A percentile compares a stretch with the other conserved stretches of the same genome.
These are phyloP conservation scores for Epicampocera succincta DNA, from an alignment of 2,888 invertebrate species.

Conservation along the genomic window DNA sequence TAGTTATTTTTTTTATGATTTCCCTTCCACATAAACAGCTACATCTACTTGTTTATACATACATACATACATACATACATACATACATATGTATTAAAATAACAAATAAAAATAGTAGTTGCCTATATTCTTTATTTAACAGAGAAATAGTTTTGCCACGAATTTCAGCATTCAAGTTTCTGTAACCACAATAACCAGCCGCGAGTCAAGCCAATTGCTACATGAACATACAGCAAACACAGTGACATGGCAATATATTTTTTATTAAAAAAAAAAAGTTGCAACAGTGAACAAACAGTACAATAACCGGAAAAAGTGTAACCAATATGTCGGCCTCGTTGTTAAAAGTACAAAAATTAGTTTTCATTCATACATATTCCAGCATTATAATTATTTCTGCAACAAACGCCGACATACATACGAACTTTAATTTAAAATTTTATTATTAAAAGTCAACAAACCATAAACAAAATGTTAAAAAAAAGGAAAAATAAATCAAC, in stretches of 20 bases:
- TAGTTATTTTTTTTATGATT: no score
- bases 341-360: slow-evolving; percentile 15
- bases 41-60: no score
- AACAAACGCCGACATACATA: no score
- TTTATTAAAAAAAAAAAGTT: slow-evolving; percentile 46
- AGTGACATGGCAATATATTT: slow-evolving; percentile 37
- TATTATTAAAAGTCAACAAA: slow-evolving; percentile 32
- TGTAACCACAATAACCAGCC: slow-evolving; percentile 22
- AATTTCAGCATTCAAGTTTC: slow-evolving; percentile 32
- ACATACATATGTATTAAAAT: slow-evolving; percentile 11
- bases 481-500: slow-evolving; percentile 43
- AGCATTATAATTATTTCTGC: no score
- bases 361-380: neutral
- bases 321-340: slow-evolving; percentile 64
- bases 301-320: slow-evolving; percentile 67
- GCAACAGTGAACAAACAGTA: slow-evolving; percentile 58
- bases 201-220: slow-evolving; percentile 14
- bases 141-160: slow-evolving; percentile 46
- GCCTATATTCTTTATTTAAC: neutral
- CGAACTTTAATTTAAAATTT: no score
- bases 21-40: no score
- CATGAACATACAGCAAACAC: neutral
- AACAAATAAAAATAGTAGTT: slow-evolving; percentile 20
- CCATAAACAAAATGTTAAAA: slow-evolving; percentile 17
- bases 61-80: no score